Evolutionary conservation across 1,140 invertebrate species (phyloP), one percentile per base, ranked within the genome.

Genomic region (Drosophila mauritiana): DNA sequence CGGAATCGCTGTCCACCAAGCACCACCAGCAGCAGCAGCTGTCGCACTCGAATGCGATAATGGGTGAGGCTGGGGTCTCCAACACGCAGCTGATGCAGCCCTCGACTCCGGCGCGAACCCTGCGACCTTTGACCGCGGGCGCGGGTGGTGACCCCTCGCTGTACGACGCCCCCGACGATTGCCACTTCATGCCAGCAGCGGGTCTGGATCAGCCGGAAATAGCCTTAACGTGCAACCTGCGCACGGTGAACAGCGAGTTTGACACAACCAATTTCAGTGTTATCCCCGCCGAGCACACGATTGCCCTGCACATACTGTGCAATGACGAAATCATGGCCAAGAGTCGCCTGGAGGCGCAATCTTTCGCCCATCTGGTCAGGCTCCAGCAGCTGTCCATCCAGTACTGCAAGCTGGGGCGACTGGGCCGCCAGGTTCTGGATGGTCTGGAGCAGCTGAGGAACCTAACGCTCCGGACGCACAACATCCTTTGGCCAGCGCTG

Each of bases 211-310:
- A 80, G 39, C 95, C 95, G 79, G 96, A 97, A 86, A 96, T 97
- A 49, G 94, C 95, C 11, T 93, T 98, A 37, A 95, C 95, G 43
- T 98, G 97, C 93, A 95, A 95, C 92, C 94, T 97, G 76, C 92
- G 95, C 42, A 96, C 95, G 37, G 96, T 96, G 85, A 97, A 96
- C 92, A 96, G 96, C 92, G 96, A 97, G 89, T 96, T 96, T 82
- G 96, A 97, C 82, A 95, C 95, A n/a, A 96, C 96, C 10, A 98
- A 98, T 92, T 97, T 98, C 90, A 97, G 96, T 91, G 96, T 97
- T 53, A 96, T 97, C 43, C 96, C 96, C 27, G 95, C 95, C 36
- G 97, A 97, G 73, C 96, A 97, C 91, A 97, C 97, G 37, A 96
- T 96, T 13, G 95, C 96, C 3, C 92, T 98, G 61, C 94, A 94